These are phyloP conservation scores for Cheilosia grossa DNA, from an alignment of 2,888 invertebrate species.

Conservation along the genomic window DNA sequence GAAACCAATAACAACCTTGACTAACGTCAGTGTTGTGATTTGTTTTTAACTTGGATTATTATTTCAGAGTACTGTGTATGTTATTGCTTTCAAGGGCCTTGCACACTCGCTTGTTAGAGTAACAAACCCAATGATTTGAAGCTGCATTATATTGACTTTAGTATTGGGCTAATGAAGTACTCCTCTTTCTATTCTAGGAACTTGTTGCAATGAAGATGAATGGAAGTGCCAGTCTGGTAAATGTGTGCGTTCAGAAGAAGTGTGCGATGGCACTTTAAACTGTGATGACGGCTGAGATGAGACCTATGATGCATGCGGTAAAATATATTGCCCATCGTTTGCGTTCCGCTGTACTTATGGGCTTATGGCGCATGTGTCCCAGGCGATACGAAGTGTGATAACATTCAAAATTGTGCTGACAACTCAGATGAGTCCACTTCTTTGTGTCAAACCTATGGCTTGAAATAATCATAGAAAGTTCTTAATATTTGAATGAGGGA, in stretches of 20 bases:
- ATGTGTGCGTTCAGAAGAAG: conserved; percentile 47
- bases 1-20: too few species aligned
- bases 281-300: conserved; percentile 73
- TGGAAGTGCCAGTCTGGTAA: conserved; percentile 51
- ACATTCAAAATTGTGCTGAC: conserved; percentile 61
- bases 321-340: conserved; percentile 83
- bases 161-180: not conserved
- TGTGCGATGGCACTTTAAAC: conserved; percentile 63
- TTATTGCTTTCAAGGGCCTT: too few species aligned
- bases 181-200: not conserved
- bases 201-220: not conserved
- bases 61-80: too few species aligned
- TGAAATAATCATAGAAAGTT: not conserved
- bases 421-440: conserved; percentile 59
- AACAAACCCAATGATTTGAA: not conserved
- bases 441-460: not conserved
- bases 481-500: not conserved
- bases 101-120: not conserved
- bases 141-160: not conserved
- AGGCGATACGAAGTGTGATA: conserved; percentile 47
- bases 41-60: too few species aligned
- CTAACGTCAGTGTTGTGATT: too few species aligned
- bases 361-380: conserved; percentile 72
- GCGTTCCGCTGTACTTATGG: conserved; percentile 78
- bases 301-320: conserved; percentile 56